These are phyloP conservation scores for Thomomys bottae DNA, from an alignment of 2,113 vertebrate genomes.

Conservation along the genomic window DNA sequence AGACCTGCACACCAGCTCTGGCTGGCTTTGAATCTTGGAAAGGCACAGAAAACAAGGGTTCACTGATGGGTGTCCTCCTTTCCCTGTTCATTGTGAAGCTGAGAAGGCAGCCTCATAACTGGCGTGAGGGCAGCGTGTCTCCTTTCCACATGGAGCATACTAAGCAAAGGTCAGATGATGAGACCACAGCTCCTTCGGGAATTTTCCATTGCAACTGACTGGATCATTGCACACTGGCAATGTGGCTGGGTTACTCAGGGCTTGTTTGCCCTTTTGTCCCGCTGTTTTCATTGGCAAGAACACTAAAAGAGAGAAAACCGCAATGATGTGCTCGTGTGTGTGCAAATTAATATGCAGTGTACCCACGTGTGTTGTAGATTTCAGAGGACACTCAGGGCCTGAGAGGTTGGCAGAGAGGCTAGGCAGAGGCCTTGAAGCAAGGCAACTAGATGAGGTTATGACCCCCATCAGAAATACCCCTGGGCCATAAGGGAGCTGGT, in stretches of 20 bases:
- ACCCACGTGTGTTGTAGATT: not conserved
- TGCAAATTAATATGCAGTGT: not conserved
- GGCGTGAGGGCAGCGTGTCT: not conserved
- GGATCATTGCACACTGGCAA: not conserved
- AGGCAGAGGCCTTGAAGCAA: not conserved
- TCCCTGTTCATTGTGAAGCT: not conserved
- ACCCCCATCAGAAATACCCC: not conserved
- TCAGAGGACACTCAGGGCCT: not conserved
- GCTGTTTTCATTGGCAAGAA: not conserved
- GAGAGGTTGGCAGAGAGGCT: too few relatives aligned
- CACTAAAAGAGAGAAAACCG: not conserved
- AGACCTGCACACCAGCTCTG: not conserved
- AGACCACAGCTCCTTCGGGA: rapidly evolving
- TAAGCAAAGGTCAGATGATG: not conserved
- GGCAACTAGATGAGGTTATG: not conserved
- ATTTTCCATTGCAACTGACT: not conserved
- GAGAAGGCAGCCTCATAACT: not conserved
- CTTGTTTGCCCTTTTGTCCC: not conserved
- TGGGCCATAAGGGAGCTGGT: rapidly evolving
- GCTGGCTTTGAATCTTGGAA: not conserved
- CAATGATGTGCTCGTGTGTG: not conserved
- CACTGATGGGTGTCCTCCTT: not conserved
- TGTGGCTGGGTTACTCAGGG: not conserved
- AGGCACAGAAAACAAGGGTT: not conserved
- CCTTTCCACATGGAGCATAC: not conserved